Base-by-base conservation (phyloP, 2,888 invertebrate genomes). In the Andrena minutula region DNA sequence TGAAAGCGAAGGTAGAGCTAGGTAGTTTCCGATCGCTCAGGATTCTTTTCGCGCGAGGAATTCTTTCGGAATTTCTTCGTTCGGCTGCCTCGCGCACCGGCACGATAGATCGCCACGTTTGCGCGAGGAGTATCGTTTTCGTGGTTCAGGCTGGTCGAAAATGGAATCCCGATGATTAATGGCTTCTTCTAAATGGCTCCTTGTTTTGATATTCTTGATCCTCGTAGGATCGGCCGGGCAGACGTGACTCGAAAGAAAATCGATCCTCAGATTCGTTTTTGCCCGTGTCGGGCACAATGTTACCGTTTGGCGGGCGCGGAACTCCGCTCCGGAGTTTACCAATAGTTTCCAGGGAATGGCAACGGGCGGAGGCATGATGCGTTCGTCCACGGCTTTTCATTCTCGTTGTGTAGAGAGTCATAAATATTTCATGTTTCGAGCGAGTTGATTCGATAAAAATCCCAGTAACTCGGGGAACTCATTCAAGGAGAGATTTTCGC, bases 361-460 rank as follows among this genome's bases (percentile, higher is more conserved):
- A 69, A 35, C 68, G 10, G 8, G 8, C 6, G 32, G 3, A 53
- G 10, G 47, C 49, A 32, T 47, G 56, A 64, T 32, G 16, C 23
- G 1, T 69, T 49, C 23, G 16, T 7, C 2, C 23, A 23, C 56
- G 32, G 23, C 63, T 63, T 69, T 30, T 64, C 64, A 30, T 7
- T 35, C 30, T 10, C 2, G 20, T 1, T 8, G 23, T 4, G 7
- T 32, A 35, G 26, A 32, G 12, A 64, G 78, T 65, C 32, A 32
- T 65, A 71, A 79, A 71, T 70, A 79, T 56, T 49, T 64, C 69
- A 30, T 28, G 20, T 30, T 49, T 30, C 60, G 28, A 20, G n/a
- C 3, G 20, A 8, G 23, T 51, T 41, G 41, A 63, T 53, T 20
- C 32, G 7, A 26, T 10, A 0, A 49, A 8, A 53, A 73, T 41